Evolutionary conservation across 1,140 invertebrate genomes (phyloP).

Genomic region (Planococcus citri): DNA sequence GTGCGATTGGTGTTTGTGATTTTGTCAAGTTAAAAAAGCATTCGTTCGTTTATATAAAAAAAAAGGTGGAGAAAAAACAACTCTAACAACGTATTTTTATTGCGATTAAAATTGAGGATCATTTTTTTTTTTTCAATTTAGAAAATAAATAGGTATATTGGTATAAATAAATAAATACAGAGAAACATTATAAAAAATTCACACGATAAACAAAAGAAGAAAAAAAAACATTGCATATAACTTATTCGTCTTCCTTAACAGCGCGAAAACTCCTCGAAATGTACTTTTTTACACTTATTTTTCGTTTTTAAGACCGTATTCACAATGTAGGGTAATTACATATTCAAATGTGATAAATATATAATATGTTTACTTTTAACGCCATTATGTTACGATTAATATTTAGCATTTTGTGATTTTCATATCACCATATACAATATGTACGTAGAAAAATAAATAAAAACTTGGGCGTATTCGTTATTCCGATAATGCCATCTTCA

Average conservation of each 20-base stretch:
- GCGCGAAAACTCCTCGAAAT: neutral
- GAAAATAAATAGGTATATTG: neutral
- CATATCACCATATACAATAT: constrained; percentile 1
- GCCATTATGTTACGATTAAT: neutral
- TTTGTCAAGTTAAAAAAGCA: too few species aligned
- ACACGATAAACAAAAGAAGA: neutral
- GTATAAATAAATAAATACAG: too few species aligned
- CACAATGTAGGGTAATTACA: neutral
- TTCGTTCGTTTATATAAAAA: too few species aligned
- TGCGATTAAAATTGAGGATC: neutral
- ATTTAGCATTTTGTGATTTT: neutral
- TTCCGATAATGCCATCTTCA: neutral
- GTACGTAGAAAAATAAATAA: neutral
- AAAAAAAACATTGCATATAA: neutral
- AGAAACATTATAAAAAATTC: neutral
- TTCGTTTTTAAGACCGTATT: neutral
- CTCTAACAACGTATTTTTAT: neutral
- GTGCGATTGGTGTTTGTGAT: too few species aligned
- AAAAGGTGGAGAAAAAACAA: too few species aligned
- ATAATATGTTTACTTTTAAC: neutral
- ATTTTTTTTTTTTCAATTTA: neutral
- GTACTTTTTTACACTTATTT: neutral
- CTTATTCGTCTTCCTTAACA: neutral
- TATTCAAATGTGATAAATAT: neutral
- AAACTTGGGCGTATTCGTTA: neutral